phyloP scores from a whole-genome alignment of 2,113 vertebrate species.

The Gobiocypris rarus region DNA sequence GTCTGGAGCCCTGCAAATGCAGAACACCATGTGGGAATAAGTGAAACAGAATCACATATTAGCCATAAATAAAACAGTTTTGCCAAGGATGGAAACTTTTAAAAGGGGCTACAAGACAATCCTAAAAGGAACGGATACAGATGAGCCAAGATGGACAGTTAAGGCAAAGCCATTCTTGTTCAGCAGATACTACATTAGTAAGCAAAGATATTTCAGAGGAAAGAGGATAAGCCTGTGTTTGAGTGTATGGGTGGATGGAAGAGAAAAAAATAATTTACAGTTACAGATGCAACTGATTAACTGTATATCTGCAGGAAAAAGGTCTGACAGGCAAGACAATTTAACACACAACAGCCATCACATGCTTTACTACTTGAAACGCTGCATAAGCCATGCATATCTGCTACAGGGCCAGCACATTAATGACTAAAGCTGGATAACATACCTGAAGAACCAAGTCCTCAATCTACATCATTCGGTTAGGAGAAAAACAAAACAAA shows the following conservation, averaged over 20 bases:
- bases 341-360: background rate
- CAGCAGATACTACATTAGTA: background rate
- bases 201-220: background rate
- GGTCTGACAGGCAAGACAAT: background rate
- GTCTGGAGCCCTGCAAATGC: background rate
- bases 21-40: background rate
- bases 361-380: background rate
- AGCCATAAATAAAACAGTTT: background rate
- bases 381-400: constrained; percentile 41
- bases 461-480: constrained; percentile 79
- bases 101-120: background rate
- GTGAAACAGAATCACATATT: background rate
- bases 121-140: background rate
- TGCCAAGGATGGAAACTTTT: background rate
- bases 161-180: background rate
- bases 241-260: background rate
- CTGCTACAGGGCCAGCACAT: constrained; percentile 2
- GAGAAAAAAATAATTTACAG: background rate
- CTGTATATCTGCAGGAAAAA: background rate
- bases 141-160: background rate
- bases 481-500: constrained; percentile 63
- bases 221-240: background rate
- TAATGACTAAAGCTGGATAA: constrained; percentile 55
- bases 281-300: background rate
- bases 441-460: constrained; percentile 88